Evolutionary conservation across 2,888 invertebrate genomes (phyloP), one percentile per base, ranked within the genome.

Genomic region (Mactromeris polynyma): DNA sequence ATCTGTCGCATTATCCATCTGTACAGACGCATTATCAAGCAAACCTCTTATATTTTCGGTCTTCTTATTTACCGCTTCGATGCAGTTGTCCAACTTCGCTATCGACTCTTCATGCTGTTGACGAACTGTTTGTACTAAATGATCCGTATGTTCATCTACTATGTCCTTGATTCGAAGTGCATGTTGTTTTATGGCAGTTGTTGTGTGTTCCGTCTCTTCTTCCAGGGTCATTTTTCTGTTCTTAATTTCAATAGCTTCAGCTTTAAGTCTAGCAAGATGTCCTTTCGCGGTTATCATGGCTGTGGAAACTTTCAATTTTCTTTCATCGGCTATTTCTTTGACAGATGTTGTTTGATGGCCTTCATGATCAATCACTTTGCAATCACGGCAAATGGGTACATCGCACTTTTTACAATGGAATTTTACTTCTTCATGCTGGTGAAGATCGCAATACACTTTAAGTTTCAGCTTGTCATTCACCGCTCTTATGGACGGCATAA

Each of bases 331-430:
- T 19, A 89, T 82, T 51, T 92, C 92, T 19, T 87, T 73, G 3
- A 92, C n/a, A n/a, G 83, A 78, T 2, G 86, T 83, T 46, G 92
- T 92, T n/a, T 81, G 58, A 38, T 92, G 92, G 19, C 92, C 92
- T 84, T 92, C 92, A 36, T 92, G 92, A 11, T 54, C 83, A 7
- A 92, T 54, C 0, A 92, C 92, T 77, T 92, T 92, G 58, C 92
- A 92, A 54, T 92, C 92, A n/a, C 92, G 64, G 46, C 92, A 92
- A 21, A 92, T 92, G 3, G 90, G 82, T 14, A 86, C 86, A 81
- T 90, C 89, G 58, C 92, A 92, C 51, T 89, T 92, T 64, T 87
- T 90, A 38, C 92, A 92, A 38, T 90, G 87, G 51, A 92, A 92
- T 36, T 90, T 92, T 1, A 92, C 80, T 79, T 92, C 92, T 36